Base-by-base conservation (phyloP, 2,888 invertebrate species). In the Trichopoda pennipes region DNA sequence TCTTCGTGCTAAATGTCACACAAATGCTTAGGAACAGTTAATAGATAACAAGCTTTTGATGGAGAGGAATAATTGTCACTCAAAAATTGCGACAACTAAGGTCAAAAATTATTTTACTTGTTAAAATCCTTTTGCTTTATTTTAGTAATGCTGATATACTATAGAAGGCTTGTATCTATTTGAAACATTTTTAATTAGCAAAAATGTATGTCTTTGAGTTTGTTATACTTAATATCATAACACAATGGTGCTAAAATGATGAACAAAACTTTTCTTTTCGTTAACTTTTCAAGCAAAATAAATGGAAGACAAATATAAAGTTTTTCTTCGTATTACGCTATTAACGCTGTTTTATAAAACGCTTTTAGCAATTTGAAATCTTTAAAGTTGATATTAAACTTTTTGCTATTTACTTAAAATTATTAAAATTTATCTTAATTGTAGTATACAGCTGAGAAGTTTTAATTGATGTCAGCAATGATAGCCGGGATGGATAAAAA, bases 151-250 rank as follows among this genome's bases (percentile, higher is more conserved):
- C 10, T 60, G 49, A 49, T 47, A 58, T 44, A 70, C 14, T 60
- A 8, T 1, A 14, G 17, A 69, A 74, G 63, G 35, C 44, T 81
- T 51, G 8, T 10, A 14, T 63, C 19, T 14, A 32, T 53, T 19
- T 44, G 56, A 55, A n/a, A 49, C 17, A 21, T 53, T 42, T 75
- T 66, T 72, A 80, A 80, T 76, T 80, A 80, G 64, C 23, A 60
- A 76, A 23, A 60, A 53, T 53, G 28, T 17, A 17, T 8, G 47
- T 14, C 23, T 70, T 49, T 51, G 14, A 44, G 51, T 53, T 44
- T 58, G 1, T n/a, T 17, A 12, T 14, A 58, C 28, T 0, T 49
- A 72, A 51, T 69, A 28, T 64, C 49, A 69, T 69, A 60, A 69
- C 68, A 74, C 32, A 61, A 53, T 53, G 47, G 44, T 35, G 38